A percentile compares a stretch with the other conserved stretches of the same genome.
These are phyloP conservation scores for Hexactinellida sp. DNA, from an alignment of 37 sponge, comb jelly and placozoan genomes.

Conservation along the genomic window DNA sequence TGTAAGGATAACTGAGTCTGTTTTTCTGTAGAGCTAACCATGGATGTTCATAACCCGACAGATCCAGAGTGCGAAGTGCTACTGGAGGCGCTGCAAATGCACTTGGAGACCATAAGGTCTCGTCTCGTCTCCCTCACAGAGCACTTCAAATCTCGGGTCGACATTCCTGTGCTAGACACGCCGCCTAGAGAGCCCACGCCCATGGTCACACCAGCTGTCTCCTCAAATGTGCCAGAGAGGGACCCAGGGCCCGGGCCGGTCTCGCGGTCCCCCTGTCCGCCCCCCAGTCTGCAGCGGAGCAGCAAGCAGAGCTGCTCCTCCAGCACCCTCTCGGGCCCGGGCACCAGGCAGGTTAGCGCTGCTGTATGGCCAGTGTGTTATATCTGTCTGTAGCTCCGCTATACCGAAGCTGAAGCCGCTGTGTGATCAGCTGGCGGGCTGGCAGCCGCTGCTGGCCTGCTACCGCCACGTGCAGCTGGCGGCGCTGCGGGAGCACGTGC, in stretches of 20 bases:
- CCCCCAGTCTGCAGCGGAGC: no score
- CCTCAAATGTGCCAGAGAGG: no score
- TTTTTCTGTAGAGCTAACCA: no score
- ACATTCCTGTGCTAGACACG: neutral
- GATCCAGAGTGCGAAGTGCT: neutral
- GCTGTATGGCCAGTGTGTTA: neutral
- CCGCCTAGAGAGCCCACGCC: no score
- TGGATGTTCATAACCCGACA: neutral
- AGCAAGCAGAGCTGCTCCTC: neutral
- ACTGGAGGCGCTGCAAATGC: neutral
- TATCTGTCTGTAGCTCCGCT: neutral
- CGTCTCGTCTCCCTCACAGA: neutral
- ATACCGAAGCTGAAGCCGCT: neutral
- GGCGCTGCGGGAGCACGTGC: neutral
- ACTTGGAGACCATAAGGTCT: conserved; percentile 1
- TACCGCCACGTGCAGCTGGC: neutral
- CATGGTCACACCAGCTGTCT: no score
- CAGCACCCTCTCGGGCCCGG: neutral
- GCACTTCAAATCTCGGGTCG: neutral
- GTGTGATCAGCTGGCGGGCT: neutral
- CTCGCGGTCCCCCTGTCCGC: no score
- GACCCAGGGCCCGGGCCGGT: no score
- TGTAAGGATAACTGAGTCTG: no score
- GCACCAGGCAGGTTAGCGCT: neutral
- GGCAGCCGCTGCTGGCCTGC: neutral